Evolutionary conservation across 2,113 vertebrate genomes (phyloP).

Genomic region (Coptodon rendalli): DNA sequence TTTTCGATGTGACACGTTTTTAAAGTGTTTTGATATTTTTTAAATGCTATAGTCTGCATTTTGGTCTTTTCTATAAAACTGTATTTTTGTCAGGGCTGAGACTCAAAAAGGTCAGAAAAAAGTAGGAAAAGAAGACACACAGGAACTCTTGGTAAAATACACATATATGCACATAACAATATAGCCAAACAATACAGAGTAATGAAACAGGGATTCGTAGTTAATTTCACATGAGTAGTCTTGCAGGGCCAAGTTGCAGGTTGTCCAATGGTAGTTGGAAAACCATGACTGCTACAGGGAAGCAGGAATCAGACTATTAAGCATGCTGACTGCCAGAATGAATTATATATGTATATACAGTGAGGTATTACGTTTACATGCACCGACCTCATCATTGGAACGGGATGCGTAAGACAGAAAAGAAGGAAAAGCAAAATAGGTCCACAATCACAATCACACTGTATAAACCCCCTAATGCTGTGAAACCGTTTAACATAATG

Average conservation of each 20-base stretch:
- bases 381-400: not conserved
- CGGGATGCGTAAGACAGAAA: not conserved
- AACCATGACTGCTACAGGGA: not conserved
- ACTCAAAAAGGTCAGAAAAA: not conserved
- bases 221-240: not conserved
- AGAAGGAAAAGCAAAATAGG: not conserved
- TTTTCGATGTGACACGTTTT: not conserved
- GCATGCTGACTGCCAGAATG: not conserved
- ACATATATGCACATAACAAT: not conserved
- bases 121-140: not conserved
- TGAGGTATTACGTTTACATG: too few species aligned
- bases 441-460: not conserved
- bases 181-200: not conserved
- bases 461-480: not conserved
- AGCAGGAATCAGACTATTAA: not conserved
- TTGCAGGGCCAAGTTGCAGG: not conserved
- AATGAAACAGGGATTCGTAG: not conserved
- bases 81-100: not conserved
- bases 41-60: not conserved
- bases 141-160: not conserved
- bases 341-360: accelerated
- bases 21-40: not conserved
- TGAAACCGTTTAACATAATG: not conserved
- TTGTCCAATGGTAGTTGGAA: not conserved
- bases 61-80: not conserved